Conservation (phyloP, 2,797 vertebrate genomes). For the Monodelphis domestica region DNA sequence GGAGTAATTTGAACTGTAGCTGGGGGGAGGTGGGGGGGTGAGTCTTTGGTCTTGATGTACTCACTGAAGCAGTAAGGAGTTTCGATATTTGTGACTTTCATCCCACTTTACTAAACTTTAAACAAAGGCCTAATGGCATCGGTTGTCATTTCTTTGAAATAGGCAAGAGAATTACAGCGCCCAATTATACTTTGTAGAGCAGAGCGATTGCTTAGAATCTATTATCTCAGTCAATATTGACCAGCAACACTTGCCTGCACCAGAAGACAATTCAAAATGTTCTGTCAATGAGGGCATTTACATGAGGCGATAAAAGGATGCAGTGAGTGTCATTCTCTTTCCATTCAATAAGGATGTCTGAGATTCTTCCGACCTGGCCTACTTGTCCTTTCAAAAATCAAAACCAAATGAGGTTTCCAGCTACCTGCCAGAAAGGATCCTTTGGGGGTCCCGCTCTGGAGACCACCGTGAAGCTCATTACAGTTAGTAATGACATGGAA, state of each 20-base stretch:
- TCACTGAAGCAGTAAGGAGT: conserved; percentile 64
- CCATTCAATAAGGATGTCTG: conserved; percentile 1
- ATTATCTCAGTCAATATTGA: conserved; percentile 67
- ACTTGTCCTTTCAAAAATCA: conserved; percentile 44
- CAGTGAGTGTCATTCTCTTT: conserved; percentile 9
- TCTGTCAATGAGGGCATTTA: conserved; percentile 56
- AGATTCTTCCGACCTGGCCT: conserved; percentile 16
- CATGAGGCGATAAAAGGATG: conserved; percentile 48
- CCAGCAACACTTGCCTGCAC: conserved; percentile 62
- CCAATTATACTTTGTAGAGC: conserved; percentile 55
- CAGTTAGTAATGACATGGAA: conserved; percentile 41
- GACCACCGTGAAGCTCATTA: conserved; percentile 50
- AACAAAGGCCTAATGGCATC: conserved; percentile 62
- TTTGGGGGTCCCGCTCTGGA: not conserved
- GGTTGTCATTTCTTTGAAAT: conserved; percentile 70
- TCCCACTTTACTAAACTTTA: conserved; percentile 71
- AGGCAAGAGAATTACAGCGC: conserved; percentile 55
- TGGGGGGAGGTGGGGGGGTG: conserved; percentile 9
- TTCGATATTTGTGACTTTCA: conserved; percentile 58
- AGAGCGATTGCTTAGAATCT: conserved; percentile 63
- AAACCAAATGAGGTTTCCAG: conserved; percentile 53
- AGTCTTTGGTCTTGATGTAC: not conserved
- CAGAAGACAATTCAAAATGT: conserved; percentile 61
- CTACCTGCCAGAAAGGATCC: not conserved
- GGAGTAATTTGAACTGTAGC: conserved; percentile 50